Conservation (phyloP, 2,888 invertebrate genomes). For the Baccha elongata region DNA sequence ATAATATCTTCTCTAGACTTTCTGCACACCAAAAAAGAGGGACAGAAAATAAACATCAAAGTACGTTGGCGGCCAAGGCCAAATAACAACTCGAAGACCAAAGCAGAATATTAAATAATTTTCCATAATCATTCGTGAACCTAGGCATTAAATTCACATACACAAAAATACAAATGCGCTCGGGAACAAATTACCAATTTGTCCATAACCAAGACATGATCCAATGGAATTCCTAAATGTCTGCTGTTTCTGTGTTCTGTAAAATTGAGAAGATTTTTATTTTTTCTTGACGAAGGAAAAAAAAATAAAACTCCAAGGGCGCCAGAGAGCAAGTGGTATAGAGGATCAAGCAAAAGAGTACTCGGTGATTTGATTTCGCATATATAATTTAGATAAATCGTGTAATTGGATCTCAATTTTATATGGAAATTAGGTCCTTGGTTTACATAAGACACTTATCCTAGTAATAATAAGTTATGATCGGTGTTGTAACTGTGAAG, state of each 20-base stretch:
- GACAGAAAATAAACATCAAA: slow-evolving; percentile 26
- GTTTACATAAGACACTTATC: too few relatives aligned
- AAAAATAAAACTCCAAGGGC: slow-evolving; percentile 18
- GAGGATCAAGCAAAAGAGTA: background rate
- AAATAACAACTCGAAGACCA: slow-evolving; percentile 64
- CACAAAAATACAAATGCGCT: slow-evolving; percentile 41
- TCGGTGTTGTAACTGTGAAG: too few relatives aligned
- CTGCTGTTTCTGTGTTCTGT: background rate
- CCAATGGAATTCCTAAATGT: slow-evolving; percentile 61
- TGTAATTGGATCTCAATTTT: slow-evolving; percentile 4
- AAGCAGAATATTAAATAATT: slow-evolving; percentile 70
- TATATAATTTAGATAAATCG: slow-evolving; percentile 18
- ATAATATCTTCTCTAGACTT: background rate
- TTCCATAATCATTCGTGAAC: slow-evolving; percentile 65
- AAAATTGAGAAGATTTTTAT: background rate
- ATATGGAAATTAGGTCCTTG: too few relatives aligned
- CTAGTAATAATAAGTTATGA: too few relatives aligned
- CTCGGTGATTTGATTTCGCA: slow-evolving; percentile 9
- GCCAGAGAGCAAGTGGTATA: background rate
- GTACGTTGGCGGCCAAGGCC: slow-evolving; percentile 66
- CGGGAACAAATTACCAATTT: slow-evolving; percentile 70
- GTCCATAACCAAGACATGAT: slow-evolving; percentile 61
- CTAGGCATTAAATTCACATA: slow-evolving; percentile 68
- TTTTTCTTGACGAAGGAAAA: background rate
- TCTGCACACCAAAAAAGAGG: background rate